Base-by-base conservation (phyloP, 2,888 invertebrate species). In the Fabriciana adippe region DNA sequence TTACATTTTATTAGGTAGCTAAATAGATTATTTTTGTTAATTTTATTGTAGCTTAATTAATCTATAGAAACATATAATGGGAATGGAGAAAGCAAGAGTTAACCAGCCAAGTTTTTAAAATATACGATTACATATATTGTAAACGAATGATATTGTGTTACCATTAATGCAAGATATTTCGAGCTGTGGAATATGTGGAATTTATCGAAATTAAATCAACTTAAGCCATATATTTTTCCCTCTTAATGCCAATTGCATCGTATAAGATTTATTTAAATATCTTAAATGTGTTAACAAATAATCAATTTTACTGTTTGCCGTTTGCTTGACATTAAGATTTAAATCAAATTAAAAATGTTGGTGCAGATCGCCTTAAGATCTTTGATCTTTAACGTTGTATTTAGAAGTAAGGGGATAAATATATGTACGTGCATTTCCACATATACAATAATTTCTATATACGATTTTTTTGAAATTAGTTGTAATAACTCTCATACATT, bases 371-470 rank as follows among this genome's bases (percentile, higher is more conserved):
- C 11, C 35, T 41, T 11, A 41, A 41, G 35, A 41, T 48, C n/a
- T 21, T 57, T 15, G 8, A 15, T 47, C 2, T 13, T 2, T 11
- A 15, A 47, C 14, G 21, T 48, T 18, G 26, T 59, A 48, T 59
- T 26, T 48, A 15, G 15, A 48, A n/a, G 11, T 47, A 11, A 26
- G n/a, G 15, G 5, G 26, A 11, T 35, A 4, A 14, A 56, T 18
- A 47, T 47, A 47, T 15, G 15, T 35, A 41, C 16, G 15, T 57
- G 18, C 47, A 41, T 56, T n/a, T 41, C 15, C 45, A 41, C 57
- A 57, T 45, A 26, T 4, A 21, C 57, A 57, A 47, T 45, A 57
- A 56, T 41, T n/a, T 3, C 1, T 55, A 55, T 55, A 55, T 15
- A 15, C 5, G 14, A 31, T 31, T 35, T 4, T 35, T 35, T n/a